Evolutionary conservation across 2,113 vertebrate genomes (phyloP), one percentile per base, ranked within the genome.

Genomic region (Thymallus thymallus): DNA sequence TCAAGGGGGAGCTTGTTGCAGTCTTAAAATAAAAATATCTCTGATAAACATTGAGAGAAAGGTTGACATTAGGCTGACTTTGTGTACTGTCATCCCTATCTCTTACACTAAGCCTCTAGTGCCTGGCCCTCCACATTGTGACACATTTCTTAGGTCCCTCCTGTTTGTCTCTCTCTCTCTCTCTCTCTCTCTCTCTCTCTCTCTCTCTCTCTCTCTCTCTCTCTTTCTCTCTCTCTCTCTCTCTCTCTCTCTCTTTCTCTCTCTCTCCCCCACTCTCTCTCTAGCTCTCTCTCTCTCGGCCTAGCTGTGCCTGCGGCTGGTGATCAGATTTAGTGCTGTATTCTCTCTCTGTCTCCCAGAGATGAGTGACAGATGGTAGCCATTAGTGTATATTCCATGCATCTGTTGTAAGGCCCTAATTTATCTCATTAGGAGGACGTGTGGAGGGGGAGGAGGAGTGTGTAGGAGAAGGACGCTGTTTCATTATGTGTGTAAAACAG

Each of bases 311-410:
- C 84, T 86, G 86, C 79, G 85, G 83, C 80, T 83, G 69, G 72
- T 81, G 81, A 84, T 89, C 79, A 76, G 82, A 88, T 90, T 88
- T 84, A 83, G 84, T 77, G 24, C 73, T 45, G 51, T 71, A 68
- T 84, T 83, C 77, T 84, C 45, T 75, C 82, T 84, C 73, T 69
- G 46, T 84, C 85, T 90, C 80, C 82, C 71, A 71, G 84, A 85
- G 88, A 88, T 91, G 90, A 92, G 87, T 92, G 91, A 91, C 91
- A 92, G 91, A 92, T 92, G 90, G 91, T 78, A 82, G 76, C 86
- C 87, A 88, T 91, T 91, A 89, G 90, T 88, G 87, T 91, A 87
- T 84, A 89, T 90, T 86, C 87, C 88, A 87, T 88, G 85, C 91
- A 92, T 92, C 91, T 92, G 90, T 91, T 91, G 89, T 85, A 76